Base-by-base conservation (phyloP, 2,888 invertebrate genomes). In the Metallyticus violacea region DNA sequence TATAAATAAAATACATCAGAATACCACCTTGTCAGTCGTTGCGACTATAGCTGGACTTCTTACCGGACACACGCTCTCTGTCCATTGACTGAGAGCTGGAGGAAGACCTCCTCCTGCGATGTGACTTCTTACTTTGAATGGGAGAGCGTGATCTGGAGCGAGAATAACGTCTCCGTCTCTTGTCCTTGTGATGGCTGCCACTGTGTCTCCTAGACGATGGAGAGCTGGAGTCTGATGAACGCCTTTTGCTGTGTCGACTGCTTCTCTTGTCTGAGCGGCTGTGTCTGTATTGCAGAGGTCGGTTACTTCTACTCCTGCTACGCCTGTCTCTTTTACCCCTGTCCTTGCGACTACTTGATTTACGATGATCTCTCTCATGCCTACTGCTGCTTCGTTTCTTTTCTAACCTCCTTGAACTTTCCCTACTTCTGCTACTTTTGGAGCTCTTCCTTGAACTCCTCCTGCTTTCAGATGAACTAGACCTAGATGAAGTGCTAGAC, bases 181-280 rank as follows among this genome's bases (percentile, higher is more conserved):
- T 79, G 22, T 79, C 83, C 62, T 26, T 82, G 26, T 76, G 82
- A 25, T 40, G 82, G 26, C 77, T 40, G 22, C 30, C 76, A 28
- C 62, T 76, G 6, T 29, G 25, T n/a, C 79, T 86, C 25, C 79
- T 84, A 1, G 22, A 26, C 2, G 86, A 76, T 6, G 87, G 84
- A 81, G 87, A 85, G 76, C 87, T 87, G 15, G 86, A 85, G 29
- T 40, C 82, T 30, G 85, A 88, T 89, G 90, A 90, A 88, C 90
- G 89, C 89, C 90, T 9, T 15, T 62, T 90, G 87, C 89, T 89
- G 87, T 89, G 89, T 88, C 90, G 90, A 89, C 90, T 90, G 89
- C 90, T 89, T 89, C 89, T 90, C 86, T 89, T 84, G 26, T 62
- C 83, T 1, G 86, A 86, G 25, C 77, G 83, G 26, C 78, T 79